Evolutionary conservation across 1,140 invertebrate species (phyloP).

Genomic region (Drosophila bocqueti): DNA sequence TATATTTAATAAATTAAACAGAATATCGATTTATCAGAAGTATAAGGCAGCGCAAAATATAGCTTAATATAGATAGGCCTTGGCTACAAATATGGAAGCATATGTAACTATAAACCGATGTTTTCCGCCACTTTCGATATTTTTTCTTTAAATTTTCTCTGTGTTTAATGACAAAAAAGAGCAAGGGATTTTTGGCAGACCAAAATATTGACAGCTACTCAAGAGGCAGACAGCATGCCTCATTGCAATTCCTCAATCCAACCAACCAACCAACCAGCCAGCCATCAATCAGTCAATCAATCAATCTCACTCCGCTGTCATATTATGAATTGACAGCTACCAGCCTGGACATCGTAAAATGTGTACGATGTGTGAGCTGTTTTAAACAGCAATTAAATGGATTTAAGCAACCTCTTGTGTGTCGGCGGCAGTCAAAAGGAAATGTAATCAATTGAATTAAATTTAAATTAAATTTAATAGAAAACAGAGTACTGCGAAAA

Average conservation of each 20-base stretch:
- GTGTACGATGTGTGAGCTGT: not conserved
- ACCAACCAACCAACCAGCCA: not conserved
- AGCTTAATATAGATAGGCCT: too few species aligned
- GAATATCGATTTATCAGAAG: too few species aligned
- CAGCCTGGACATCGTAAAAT: conserved; percentile 22
- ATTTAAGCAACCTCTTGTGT: conserved; percentile 15
- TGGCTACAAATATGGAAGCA: too few species aligned
- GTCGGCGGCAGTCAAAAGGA: conserved; percentile 21
- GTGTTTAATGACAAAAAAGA: not conserved
- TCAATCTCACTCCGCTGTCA: conserved; percentile 27
- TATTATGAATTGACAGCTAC: conserved; percentile 35
- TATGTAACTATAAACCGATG: not conserved
- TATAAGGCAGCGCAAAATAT: too few species aligned
- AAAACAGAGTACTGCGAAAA: conserved; percentile 27
- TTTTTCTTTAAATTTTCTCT: not conserved
- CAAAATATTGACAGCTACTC: conserved; percentile 19
- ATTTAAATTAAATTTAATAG: conserved; percentile 50
- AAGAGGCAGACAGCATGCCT: conserved; percentile 12
- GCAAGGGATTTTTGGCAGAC: conserved; percentile 1
- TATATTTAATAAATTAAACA: too few species aligned
- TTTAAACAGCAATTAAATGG: conserved; percentile 26
- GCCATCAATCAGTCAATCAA: conserved; percentile 47
- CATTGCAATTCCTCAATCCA: conserved; percentile 24
- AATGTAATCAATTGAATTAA: conserved; percentile 48
- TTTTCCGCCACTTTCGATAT: not conserved